Percentiles rank a stretch among this genome's conserved stretches.
phyloP scores from a whole-genome alignment of 92 coral and sea anemone species.

The Epizoanthus illoricatus region DNA sequence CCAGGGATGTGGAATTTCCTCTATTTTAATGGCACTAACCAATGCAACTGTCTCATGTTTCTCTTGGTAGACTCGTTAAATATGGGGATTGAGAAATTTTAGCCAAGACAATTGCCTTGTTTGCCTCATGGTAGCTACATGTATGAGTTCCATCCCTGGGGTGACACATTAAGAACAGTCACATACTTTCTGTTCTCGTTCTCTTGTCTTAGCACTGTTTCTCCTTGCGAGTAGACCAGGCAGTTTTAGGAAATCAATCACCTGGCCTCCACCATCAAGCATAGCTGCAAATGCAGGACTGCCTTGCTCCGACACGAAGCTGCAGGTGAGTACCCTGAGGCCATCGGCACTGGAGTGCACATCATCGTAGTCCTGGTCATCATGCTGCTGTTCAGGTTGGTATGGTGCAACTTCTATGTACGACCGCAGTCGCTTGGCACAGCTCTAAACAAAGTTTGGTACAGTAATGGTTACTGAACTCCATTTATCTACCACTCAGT shows the following conservation, averaged over 20 bases:
- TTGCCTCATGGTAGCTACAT: no score
- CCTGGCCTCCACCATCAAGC: slow-evolving; percentile 96
- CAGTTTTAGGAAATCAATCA: slow-evolving; percentile 82
- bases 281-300: slow-evolving; percentile 91
- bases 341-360: slow-evolving; percentile 70
- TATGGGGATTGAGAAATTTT: not conserved
- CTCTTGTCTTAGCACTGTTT: slow-evolving; percentile 71
- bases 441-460: slow-evolving; percentile 20
- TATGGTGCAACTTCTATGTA: slow-evolving; percentile 92
- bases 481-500: not conserved
- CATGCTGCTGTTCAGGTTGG: slow-evolving; percentile 94
- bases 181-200: slow-evolving; percentile 87
- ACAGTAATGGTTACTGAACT: not conserved
- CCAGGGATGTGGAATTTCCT: no score
- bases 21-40: no score
- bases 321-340: slow-evolving; percentile 86
- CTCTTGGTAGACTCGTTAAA: no score
- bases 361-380: slow-evolving; percentile 82
- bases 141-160: not conserved
- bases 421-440: slow-evolving; percentile 75
- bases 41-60: no score
- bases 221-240: slow-evolving; percentile 77
- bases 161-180: not conserved
- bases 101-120: no score
- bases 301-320: slow-evolving; percentile 66